Base-by-base conservation (phyloP, 2,113 vertebrate species). In the Spheniscus mendiculus region DNA sequence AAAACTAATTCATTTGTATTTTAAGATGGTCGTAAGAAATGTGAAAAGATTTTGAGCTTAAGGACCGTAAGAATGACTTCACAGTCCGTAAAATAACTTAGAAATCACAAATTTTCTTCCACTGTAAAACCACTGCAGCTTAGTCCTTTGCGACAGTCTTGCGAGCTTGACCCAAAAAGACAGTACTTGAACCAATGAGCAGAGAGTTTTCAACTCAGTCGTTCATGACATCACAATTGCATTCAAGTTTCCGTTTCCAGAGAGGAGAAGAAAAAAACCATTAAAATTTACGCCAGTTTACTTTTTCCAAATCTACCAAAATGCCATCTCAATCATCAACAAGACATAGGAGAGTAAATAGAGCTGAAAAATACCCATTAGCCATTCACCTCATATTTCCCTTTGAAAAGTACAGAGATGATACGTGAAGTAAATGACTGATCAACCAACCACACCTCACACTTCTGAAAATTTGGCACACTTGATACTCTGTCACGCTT, bases 341-440 rank as follows among this genome's bases (percentile, higher is more conserved):
- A 69, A 26, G 21, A 74, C 25, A 47, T 3, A 20, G 38, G 40
- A 77, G 40, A 61, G 15, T n/a, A 52, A 59, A 72, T 1, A 56
- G 44, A 77, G 63, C 27, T 77, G 50, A 66, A 63, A 19, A n/a
- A 16, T 30, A 65, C 14, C 27, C 29, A 14, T 21, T 3, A 58
- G 76, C 42, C 44, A 50, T 55, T 53, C 47, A 32, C n/a, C 14
- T 49, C 4, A 0, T 12, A 32, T 15, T 7, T 71, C 30, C 32
- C 50, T 80, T 52, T 63, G n/a, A 32, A 36, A 78, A 81, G 55
- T 6, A 76, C 55, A 36, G 14, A 81, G 38, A 49, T 19, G 23
- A 53, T 6, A 58, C 0, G 0, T 1, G 12, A 80, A 44, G 18
- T 4, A 15, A 47, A 22, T 3, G 26, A 50, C 49, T 20, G 25